Base-by-base conservation (phyloP, 1,140 invertebrate species). In the Brachionus plicatilis region DNA sequence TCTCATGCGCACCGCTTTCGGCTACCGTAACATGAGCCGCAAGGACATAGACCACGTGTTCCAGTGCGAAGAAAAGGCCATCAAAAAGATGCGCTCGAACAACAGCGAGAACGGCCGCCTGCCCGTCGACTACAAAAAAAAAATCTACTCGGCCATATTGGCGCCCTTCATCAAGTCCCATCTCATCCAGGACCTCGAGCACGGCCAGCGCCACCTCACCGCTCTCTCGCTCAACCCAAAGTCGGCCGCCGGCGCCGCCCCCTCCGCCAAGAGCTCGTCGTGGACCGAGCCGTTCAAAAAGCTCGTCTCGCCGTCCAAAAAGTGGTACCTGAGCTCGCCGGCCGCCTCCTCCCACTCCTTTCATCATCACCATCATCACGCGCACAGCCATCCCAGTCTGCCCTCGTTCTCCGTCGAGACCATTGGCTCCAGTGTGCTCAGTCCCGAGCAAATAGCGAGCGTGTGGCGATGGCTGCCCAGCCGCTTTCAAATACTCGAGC, bases 11-110 rank as follows among this genome's bases (percentile, higher is more conserved):
- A 82, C 53, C 8, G 79, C 79, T 0, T 82, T 82, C 53, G 53
- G 53, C 12, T 82, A 82, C 20, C 24, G 79, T 1, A 82, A 82
- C 43, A 82, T 82, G 79, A 82, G 79, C 43, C 79, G 79, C 24
- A 82, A 82, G 27, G 79, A 82, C 53, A 82, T 82, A n/a, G 79
- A 82, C 1, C 29, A 27, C 14, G 53, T 82, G 17, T 82, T 82
- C 33, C 79, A 82, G 27, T 24, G 14, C 8, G 79, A 82, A 6
- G 79, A 82, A 27, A 82, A 82, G 41, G 27, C 60, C 9, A 82
- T 82, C 9, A 82, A 82, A 66, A 82, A 82, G 17, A 60, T 82
- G 53, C 50, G 50, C 29, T 60, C 53, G 53, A 60, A 24, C 41
- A 82, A 60, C 11, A 65, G 37, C 79, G 29, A 82, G 14, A 60